Conservation (phyloP, 2,797 vertebrate genomes). For the Pseudochaenichthys georgianus region DNA sequence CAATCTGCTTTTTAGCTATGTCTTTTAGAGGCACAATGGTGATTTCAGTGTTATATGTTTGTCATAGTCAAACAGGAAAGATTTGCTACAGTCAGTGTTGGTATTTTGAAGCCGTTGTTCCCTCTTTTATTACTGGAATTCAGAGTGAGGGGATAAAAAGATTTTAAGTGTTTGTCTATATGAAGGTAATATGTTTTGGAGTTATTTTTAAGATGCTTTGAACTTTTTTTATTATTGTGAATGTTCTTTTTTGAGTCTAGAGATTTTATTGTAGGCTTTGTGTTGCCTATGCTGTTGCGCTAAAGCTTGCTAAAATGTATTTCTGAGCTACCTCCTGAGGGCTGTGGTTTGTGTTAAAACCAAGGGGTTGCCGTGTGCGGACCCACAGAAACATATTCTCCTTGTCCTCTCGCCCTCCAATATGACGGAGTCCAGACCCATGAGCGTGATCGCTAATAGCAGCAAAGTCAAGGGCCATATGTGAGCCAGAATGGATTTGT, state of each 20-base stretch:
- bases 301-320: conserved; percentile 63
- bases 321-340: conserved; percentile 71
- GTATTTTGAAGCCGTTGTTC: conserved; percentile 67
- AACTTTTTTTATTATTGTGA: conserved; percentile 44
- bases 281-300: conserved; percentile 64
- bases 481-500: conserved; percentile 72
- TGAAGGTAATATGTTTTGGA: conserved; percentile 54
- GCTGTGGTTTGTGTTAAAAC: conserved; percentile 50
- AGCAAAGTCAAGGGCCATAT: conserved; percentile 60
- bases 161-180: conserved; percentile 47
- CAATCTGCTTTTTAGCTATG: conserved; percentile 59
- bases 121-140: conserved; percentile 56
- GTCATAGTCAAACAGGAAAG: conserved; percentile 57
- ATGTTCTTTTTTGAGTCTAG: conserved; percentile 45
- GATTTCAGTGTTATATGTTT: conserved; percentile 68
- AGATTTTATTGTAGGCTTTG: conserved; percentile 44
- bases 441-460: conserved; percentile 67
- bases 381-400: conserved; percentile 55
- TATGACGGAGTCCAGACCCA: conserved; percentile 43
- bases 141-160: conserved; percentile 21
- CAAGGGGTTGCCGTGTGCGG: conserved; percentile 22
- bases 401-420: conserved; percentile 54
- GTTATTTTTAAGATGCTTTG: conserved; percentile 38
- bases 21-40: conserved; percentile 63
- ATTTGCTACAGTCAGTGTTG: conserved; percentile 62